phyloP scores from a whole-genome alignment of 37 sponge, comb jelly and placozoan species.

The Bolinopsis microptera region DNA sequence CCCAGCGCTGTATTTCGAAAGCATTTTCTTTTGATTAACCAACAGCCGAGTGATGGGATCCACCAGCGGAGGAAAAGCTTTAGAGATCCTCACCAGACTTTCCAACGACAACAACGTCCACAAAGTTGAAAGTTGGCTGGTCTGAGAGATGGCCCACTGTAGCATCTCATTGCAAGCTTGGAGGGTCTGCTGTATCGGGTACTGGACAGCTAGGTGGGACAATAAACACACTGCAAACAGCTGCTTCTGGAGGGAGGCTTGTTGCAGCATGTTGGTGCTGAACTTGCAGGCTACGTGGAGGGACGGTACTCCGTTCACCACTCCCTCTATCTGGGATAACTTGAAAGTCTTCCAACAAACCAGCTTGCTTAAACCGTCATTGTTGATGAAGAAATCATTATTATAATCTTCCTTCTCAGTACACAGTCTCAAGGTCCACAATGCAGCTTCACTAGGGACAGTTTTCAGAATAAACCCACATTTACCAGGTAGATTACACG shows the following conservation, averaged over 20 bases:
- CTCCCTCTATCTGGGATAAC: slow-evolving; percentile 1
- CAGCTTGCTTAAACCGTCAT: slow-evolving; percentile 60
- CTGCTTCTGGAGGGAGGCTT: slow-evolving; percentile 19
- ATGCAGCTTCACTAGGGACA: not conserved
- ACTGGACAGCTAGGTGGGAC: slow-evolving; percentile 49
- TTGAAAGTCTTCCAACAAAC: slow-evolving; percentile 59
- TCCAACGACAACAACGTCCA: slow-evolving; percentile 16
- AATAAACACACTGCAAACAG: slow-evolving; percentile 51
- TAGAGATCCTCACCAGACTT: slow-evolving; percentile 1
- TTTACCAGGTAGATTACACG: not conserved
- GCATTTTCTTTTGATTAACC: not conserved
- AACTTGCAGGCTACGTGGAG: slow-evolving; percentile 56
- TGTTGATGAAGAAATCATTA: slow-evolving; percentile 56
- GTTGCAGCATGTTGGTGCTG: not conserved
- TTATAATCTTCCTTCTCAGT: not conserved
- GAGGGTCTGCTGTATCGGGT: slow-evolving; percentile 54
- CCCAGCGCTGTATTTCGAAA: not conserved
- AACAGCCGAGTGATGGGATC: slow-evolving; percentile 47
- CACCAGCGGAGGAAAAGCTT: slow-evolving; percentile 42
- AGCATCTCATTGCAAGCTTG: slow-evolving; percentile 51
- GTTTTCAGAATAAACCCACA: slow-evolving; percentile 13
- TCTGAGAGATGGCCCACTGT: slow-evolving; percentile 15
- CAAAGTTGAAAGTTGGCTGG: not conserved
- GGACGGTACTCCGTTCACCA: slow-evolving; percentile 49
- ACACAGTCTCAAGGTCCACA: not conserved